A percentile compares a stretch with the other conserved stretches of the same genome.
These are phyloP conservation scores for Pseudomyrmex gracilis DNA, from an alignment of 1,140 invertebrate genomes.

Conservation along the genomic window DNA sequence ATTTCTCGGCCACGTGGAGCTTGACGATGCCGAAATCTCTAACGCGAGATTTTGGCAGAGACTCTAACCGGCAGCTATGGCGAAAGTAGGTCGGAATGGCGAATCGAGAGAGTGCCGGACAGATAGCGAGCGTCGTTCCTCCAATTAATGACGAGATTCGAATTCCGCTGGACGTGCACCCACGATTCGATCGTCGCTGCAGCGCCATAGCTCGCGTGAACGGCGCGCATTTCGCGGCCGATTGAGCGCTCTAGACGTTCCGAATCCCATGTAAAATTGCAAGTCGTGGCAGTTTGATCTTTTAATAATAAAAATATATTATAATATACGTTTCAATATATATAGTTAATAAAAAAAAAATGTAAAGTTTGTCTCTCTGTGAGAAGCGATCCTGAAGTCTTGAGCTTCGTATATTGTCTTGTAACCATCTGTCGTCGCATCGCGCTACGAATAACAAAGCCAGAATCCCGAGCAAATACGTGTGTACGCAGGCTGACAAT, in stretches of 20 bases:
- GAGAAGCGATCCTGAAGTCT: too few species aligned
- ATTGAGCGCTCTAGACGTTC: constrained; percentile 2
- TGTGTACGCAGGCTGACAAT: not conserved
- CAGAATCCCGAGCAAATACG: not conserved
- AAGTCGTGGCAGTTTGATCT: not conserved
- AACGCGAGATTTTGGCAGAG: constrained; percentile 15
- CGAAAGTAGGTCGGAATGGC: constrained; percentile 59
- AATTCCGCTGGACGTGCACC: constrained; percentile 38
- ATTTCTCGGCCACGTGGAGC: constrained; percentile 11
- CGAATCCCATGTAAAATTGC: constrained; percentile 23
- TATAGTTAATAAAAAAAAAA: too few species aligned
- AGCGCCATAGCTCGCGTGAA: constrained; percentile 4
- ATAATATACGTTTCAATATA: too few species aligned
- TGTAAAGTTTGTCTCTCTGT: too few species aligned
- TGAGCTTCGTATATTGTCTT: not conserved
- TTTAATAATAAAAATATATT: not conserved
- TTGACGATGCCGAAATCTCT: constrained; percentile 37
- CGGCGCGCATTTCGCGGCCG: constrained; percentile 2
- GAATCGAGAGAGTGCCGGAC: constrained; percentile 5
- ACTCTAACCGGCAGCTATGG: not conserved
- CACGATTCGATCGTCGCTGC: constrained; percentile 16
- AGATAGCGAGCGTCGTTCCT: constrained; percentile 22
- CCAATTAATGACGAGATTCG: constrained; percentile 68
- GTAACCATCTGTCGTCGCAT: not conserved
- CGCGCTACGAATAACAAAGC: not conserved